Evolutionary conservation across 2,797 vertebrate species (phyloP).

Genomic region (Varecia variegata): DNA sequence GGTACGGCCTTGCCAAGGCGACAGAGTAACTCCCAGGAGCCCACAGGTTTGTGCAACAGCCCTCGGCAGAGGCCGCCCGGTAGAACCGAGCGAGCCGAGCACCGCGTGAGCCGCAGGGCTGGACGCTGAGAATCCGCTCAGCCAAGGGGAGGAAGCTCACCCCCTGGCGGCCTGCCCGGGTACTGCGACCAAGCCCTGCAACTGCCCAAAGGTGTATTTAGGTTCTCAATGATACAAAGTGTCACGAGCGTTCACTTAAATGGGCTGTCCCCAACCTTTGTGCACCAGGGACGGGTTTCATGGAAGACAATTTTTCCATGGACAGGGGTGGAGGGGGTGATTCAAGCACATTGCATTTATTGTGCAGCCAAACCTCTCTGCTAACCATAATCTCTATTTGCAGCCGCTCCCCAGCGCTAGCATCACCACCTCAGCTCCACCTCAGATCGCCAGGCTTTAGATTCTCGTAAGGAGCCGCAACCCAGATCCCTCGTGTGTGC

Average conservation of each 20-base stretch:
- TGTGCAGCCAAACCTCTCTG: too few species aligned
- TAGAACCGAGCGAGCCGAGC: rapidly evolving
- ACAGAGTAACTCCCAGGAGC: background rate
- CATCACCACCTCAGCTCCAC: too few species aligned
- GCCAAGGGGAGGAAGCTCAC: rapidly evolving
- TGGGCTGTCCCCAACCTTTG: too few species aligned
- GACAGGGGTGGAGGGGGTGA: too few species aligned
- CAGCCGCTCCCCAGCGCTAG: too few species aligned
- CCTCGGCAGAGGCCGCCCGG: rapidly evolving
- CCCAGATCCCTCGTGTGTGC: too few species aligned
- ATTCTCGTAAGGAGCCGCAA: too few species aligned
- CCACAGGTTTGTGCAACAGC: background rate
- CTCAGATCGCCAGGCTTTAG: too few species aligned
- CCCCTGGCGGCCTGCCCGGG: background rate
- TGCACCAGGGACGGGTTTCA: too few species aligned
- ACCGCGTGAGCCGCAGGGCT: background rate
- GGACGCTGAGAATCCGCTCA: rapidly evolving
- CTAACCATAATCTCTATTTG: too few species aligned
- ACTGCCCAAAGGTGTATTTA: rapidly evolving
- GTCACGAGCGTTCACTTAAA: background rate
- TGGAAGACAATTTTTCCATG: too few species aligned
- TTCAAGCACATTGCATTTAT: too few species aligned
- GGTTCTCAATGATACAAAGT: background rate
- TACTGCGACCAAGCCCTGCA: background rate
- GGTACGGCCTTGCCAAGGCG: rapidly evolving